phyloP scores from a whole-genome alignment of 2,113 vertebrate species.

The Lampris incognitus region DNA sequence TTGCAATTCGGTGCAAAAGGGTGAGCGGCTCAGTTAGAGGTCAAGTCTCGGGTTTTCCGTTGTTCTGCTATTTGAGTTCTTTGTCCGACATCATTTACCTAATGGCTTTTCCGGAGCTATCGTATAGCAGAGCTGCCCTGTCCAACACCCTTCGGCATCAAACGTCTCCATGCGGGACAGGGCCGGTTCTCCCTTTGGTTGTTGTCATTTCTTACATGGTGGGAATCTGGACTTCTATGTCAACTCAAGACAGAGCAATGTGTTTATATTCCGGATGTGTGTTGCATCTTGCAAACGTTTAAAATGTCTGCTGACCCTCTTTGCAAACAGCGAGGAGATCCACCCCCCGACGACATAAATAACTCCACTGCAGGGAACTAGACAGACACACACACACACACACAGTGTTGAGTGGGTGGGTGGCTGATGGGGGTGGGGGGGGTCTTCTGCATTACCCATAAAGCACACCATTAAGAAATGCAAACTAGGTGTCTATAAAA shows the following conservation, averaged over 20 bases:
- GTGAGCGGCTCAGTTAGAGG: neutral
- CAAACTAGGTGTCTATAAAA: slow-evolving; percentile 75
- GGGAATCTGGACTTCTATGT: slow-evolving; percentile 5
- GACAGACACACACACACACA: slow-evolving; percentile 36
- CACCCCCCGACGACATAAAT: slow-evolving; percentile 4
- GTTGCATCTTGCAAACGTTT: neutral
- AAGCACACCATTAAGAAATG: slow-evolving; percentile 67
- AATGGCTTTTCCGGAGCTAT: slow-evolving; percentile 17
- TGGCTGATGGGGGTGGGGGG: slow-evolving; percentile 32
- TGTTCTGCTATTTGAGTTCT: slow-evolving; percentile 32
- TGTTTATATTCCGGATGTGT: neutral
- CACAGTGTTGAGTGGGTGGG: slow-evolving; percentile 21
- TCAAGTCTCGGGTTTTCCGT: slow-evolving; percentile 3
- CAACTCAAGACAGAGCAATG: too few species aligned
- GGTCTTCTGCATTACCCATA: slow-evolving; percentile 57
- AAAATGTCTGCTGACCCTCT: neutral
- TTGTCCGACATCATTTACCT: slow-evolving; percentile 33
- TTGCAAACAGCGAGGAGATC: neutral
- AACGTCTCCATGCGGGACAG: slow-evolving; percentile 61
- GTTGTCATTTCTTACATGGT: slow-evolving; percentile 49
- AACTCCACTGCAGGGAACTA: slow-evolving; percentile 30
- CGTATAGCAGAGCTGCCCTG: slow-evolving; percentile 21
- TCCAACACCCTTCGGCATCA: slow-evolving; percentile 41
- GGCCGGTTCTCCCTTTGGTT: slow-evolving; percentile 55
- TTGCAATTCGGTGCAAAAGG: neutral